Evolutionary conservation across 2,113 vertebrate species (phyloP).

Genomic region (Oxyruncus cristatus): DNA sequence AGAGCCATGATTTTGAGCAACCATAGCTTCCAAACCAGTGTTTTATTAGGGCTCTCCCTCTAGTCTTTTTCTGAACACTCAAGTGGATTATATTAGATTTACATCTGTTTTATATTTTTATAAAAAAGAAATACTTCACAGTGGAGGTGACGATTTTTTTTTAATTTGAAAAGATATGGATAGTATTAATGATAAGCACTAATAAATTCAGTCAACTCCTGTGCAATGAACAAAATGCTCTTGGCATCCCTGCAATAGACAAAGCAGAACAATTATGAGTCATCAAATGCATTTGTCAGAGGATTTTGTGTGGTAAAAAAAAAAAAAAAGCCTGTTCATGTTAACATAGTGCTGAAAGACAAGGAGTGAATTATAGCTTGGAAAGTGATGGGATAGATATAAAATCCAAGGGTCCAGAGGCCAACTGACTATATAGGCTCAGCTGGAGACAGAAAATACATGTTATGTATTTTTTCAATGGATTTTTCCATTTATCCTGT

Average conservation of each 20-base stretch:
- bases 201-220: constrained; percentile 39
- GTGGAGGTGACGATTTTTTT: background rate
- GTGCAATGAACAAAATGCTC: constrained; percentile 5
- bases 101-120: background rate
- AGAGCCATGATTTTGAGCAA: background rate
- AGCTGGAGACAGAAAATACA: constrained; percentile 68
- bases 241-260: constrained; percentile 55
- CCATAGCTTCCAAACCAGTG: background rate
- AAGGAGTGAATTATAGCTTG: constrained; percentile 67
- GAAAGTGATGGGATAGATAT: constrained; percentile 60
- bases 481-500: constrained; percentile 66
- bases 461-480: constrained; percentile 62
- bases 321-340: constrained; percentile 28
- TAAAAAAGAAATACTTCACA: background rate
- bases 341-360: constrained; percentile 60
- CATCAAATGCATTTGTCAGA: constrained; percentile 62
- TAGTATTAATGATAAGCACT: constrained; percentile 14
- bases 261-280: constrained; percentile 67
- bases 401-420: constrained; percentile 63
- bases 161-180: background rate
- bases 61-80: background rate
- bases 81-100: background rate
- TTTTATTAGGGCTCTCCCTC: background rate
- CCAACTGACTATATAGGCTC: constrained; percentile 57
- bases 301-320: constrained; percentile 44